Conservation (phyloP, 2,797 vertebrate genomes). For the Sandelia bainsii region DNA sequence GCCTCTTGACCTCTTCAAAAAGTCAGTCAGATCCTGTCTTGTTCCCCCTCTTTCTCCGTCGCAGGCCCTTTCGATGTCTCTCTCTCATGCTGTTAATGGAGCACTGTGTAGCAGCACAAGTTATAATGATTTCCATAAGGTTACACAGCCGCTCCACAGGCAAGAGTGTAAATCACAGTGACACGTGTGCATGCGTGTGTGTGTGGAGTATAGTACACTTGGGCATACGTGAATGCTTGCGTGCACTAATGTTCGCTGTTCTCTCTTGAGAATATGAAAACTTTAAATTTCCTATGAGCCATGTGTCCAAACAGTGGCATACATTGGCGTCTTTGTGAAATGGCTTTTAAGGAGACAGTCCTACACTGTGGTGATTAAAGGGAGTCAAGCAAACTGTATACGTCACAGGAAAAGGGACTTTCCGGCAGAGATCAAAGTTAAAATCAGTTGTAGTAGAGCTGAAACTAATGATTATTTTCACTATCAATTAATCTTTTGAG, state of each 20-base stretch:
- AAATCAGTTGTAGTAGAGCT: no score
- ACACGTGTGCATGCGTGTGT: conserved; percentile 42
- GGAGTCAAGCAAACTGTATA: no score
- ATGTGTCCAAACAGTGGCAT: neutral
- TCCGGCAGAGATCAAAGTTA: neutral
- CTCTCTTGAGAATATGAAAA: conserved; percentile 24
- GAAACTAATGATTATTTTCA: neutral
- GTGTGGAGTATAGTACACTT: conserved; percentile 24
- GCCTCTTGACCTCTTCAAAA: conserved; percentile 66
- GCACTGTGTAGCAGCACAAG: conserved; percentile 74
- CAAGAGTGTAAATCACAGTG: conserved; percentile 63
- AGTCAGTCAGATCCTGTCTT: conserved; percentile 48
- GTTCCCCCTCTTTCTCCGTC: conserved; percentile 58
- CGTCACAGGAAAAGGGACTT: no score
- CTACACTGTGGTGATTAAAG: neutral
- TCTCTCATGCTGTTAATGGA: conserved; percentile 75
- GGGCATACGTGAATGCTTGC: conserved; percentile 13
- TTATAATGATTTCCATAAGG: conserved; percentile 85
- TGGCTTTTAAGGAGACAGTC: neutral
- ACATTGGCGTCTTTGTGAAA: neutral
- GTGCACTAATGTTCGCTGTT: conserved; percentile 17
- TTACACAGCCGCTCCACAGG: conserved; percentile 46
- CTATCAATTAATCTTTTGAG: neutral
- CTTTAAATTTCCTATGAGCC: neutral
- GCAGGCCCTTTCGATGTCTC: conserved; percentile 50